Evolutionary conservation across 2,888 invertebrate genomes (phyloP).

Genomic region (Pyrrhia umbra): DNA sequence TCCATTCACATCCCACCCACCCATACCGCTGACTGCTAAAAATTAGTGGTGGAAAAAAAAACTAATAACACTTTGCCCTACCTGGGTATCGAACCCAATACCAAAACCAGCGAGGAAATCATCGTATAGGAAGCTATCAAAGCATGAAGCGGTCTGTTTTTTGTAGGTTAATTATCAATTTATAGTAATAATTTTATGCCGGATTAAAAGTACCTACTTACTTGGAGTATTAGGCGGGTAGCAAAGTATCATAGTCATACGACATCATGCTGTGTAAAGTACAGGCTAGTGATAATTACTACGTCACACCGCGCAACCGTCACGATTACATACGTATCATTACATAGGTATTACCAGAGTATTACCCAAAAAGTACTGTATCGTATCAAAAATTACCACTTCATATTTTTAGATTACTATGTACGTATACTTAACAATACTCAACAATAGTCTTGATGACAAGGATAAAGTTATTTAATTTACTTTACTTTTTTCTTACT

Average conservation of each 20-base stretch:
- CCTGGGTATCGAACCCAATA: no score
- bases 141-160: no score
- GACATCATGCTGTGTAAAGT: slow-evolving; percentile 7
- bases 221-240: not conserved
- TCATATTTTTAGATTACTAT: not conserved
- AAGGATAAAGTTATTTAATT: not conserved
- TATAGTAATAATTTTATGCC: no score
- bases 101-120: no score
- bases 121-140: no score
- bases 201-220: not conserved
- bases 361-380: not conserved
- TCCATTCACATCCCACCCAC: no score
- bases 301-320: slow-evolving; percentile 5
- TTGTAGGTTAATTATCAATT: no score
- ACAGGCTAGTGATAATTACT: slow-evolving; percentile 31
- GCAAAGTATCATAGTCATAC: not conserved
- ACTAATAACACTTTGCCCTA: no score
- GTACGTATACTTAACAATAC: not conserved
- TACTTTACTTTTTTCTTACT: no score
- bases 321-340: not conserved
- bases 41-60: no score
- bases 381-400: not conserved
- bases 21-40: no score
- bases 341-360: not conserved
- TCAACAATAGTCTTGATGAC: not conserved